Evolutionary conservation across 92 coral and sea anemone species (phyloP), one percentile per base, ranked within the genome.

Genomic region (Palythoa heliodiscus): DNA sequence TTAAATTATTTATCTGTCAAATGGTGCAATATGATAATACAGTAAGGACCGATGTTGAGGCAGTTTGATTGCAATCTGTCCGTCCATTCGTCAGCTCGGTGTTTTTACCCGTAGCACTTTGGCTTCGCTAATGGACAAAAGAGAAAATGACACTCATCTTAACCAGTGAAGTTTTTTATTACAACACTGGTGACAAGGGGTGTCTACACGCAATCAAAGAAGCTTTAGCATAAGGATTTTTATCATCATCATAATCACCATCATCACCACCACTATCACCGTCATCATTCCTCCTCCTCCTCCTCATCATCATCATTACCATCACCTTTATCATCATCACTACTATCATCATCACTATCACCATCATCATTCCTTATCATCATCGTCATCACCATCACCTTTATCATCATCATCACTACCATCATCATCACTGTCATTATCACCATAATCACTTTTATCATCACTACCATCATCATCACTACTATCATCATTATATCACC

Each of bases 41-140:
- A 23, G 3, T 58, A 11, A 3, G 73, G 8, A 4, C 2, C 39
- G 35, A 6, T 6, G 15, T 24, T 9, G 13, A 14, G 19, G 1
- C 57, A 22, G 19, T 3, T 19, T 16, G 3, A 35, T 23, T n/a
- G n/a, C 8, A 5, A 12, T 11, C 37, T 24, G 14, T 54, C 5
- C 43, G 84, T 80, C 84, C 84, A 66, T 80, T 80, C 37, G 57
- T 64, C 72, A 50, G 84, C 74, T 35, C 20, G 12, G 61, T 80
- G 84, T n/a, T 80, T 40, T 11, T 29, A 80, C 73, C 16, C 9
- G 43, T 80, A 80, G 74, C 84, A 80, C 50, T 43, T 52, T 12
- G 74, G 84, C 84, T 80, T 80, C 74, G 70, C 84, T 80, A 23
- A 63, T 80, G 84, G 84, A 80, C 84, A 66, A 80, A 7, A 80